A percentile compares a stretch with the other conserved stretches of the same genome.
phyloP scores from a whole-genome alignment of 2,113 vertebrate species.

The Urocynchramus pylzowi region DNA sequence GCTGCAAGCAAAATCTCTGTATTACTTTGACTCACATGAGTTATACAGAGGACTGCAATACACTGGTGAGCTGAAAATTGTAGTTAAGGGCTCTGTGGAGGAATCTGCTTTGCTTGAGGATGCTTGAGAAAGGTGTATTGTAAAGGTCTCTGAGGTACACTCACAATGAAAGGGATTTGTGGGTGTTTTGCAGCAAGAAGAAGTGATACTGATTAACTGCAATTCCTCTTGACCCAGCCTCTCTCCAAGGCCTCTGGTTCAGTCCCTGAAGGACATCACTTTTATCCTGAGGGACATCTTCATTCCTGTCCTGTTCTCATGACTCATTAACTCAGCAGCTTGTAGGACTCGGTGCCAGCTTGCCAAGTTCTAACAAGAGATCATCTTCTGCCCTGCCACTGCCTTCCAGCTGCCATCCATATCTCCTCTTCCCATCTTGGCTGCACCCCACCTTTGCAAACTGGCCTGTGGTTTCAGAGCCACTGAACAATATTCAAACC shows the following conservation, averaged over 20 bases:
- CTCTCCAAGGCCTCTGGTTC: background rate
- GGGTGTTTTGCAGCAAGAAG: background rate
- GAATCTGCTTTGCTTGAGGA: background rate
- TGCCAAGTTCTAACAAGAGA: background rate
- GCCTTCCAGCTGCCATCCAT: background rate
- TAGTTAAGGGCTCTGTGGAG: background rate
- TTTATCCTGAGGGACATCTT: background rate
- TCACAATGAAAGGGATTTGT: background rate
- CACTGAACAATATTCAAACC: background rate
- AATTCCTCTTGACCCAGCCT: background rate
- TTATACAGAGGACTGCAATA: background rate
- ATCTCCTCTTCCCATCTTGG: background rate
- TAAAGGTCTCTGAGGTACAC: background rate
- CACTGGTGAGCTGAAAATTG: background rate
- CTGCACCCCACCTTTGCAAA: background rate
- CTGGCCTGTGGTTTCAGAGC: background rate
- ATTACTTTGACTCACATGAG: background rate
- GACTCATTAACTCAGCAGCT: background rate
- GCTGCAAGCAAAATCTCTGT: background rate
- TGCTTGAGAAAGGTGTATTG: background rate
- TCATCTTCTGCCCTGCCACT: background rate
- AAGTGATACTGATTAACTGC: background rate
- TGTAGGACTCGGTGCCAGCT: background rate
- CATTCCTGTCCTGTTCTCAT: background rate
- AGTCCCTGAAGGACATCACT: background rate